These are phyloP conservation scores for Catalaphyllia jardinei DNA, from an alignment of 64 coral and sea anemone genomes.

Conservation along the genomic window DNA sequence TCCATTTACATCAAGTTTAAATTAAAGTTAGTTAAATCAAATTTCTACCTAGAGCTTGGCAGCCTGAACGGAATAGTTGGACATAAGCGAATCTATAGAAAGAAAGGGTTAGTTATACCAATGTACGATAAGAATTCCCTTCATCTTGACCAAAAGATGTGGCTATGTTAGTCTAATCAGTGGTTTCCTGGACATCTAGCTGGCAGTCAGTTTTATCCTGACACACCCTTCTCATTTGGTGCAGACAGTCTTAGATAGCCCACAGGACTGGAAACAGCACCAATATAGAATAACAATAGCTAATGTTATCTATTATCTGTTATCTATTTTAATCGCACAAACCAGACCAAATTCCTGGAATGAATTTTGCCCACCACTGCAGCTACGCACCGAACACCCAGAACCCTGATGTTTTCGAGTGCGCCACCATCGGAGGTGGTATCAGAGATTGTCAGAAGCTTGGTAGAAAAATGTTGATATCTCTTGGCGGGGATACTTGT, in stretches of 20 bases:
- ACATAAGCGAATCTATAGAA: neutral
- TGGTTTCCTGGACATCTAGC: too few relatives aligned
- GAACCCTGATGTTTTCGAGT: constrained; percentile 61
- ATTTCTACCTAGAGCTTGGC: too few relatives aligned
- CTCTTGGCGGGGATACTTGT: constrained; percentile 72
- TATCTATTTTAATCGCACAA: neutral
- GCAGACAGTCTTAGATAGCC: too few relatives aligned
- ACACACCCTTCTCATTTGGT: neutral
- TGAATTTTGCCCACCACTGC: constrained; percentile 82
- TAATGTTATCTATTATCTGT: neutral
- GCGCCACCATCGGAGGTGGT: constrained; percentile 64
- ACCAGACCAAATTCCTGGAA: constrained; percentile 51
- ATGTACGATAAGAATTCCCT: too few relatives aligned
- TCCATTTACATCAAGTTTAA: too few relatives aligned
- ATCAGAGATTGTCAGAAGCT: constrained; percentile 73
- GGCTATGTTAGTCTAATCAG: too few relatives aligned
- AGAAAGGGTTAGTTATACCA: too few relatives aligned
- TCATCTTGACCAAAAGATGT: too few relatives aligned
- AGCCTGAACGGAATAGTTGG: too few relatives aligned
- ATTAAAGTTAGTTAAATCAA: too few relatives aligned
- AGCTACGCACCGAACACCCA: constrained; percentile 54
- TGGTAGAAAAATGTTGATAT: constrained; percentile 67
- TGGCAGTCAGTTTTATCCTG: too few relatives aligned
- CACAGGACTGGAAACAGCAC: neutral
- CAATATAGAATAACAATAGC: neutral